Percentiles rank a stretch among this genome's conserved stretches.
Conservation (phyloP, 1,140 invertebrate genomes). For the Drosophila bifasciata region DNA sequence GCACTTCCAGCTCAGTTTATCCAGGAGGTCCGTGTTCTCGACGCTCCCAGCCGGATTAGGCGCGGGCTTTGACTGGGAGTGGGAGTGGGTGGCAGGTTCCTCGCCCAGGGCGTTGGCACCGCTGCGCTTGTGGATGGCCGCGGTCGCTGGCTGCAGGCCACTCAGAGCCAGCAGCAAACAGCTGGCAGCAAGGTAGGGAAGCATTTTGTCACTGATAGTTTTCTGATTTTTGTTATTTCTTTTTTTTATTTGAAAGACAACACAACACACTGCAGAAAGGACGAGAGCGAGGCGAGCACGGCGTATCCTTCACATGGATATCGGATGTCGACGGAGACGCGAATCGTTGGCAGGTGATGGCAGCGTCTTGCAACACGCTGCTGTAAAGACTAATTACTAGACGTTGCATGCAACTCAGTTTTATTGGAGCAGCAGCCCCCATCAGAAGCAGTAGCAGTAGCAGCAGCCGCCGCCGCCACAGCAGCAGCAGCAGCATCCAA, state of each 20-base stretch:
- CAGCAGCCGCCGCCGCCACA: slow-evolving; percentile 17
- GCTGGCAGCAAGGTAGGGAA: slow-evolving; percentile 44
- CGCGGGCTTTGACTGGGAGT: slow-evolving; percentile 13
- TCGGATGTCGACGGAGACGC: slow-evolving; percentile 13
- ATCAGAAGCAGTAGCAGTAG: slow-evolving; percentile 7
- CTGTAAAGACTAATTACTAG: slow-evolving; percentile 80
- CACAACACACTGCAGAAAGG: slow-evolving; percentile 51
- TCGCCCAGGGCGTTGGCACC: slow-evolving; percentile 51
- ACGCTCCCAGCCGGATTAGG: slow-evolving; percentile 33
- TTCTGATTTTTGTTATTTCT: neutral
- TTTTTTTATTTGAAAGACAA: slow-evolving; percentile 12
- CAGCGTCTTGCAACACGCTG: slow-evolving; percentile 68
- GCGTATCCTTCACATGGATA: slow-evolving; percentile 75
- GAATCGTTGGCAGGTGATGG: slow-evolving; percentile 60
- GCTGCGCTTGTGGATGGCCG: slow-evolving; percentile 68
- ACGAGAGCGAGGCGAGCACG: slow-evolving; percentile 37
- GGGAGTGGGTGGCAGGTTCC: slow-evolving; percentile 7
- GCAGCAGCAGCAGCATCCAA: slow-evolving; percentile 50
- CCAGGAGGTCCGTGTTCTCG: slow-evolving; percentile 69
- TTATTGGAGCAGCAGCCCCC: slow-evolving; percentile 71
- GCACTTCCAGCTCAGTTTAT: slow-evolving; percentile 82
- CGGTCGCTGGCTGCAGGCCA: slow-evolving; percentile 30
- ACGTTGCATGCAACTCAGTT: slow-evolving; percentile 79
- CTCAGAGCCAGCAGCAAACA: slow-evolving; percentile 54
- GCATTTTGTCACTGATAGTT: slow-evolving; percentile 40